Evolutionary conservation across 2,113 vertebrate species (phyloP), one percentile per base, ranked within the genome.

Genomic region (Herpetotheres cachinnans): DNA sequence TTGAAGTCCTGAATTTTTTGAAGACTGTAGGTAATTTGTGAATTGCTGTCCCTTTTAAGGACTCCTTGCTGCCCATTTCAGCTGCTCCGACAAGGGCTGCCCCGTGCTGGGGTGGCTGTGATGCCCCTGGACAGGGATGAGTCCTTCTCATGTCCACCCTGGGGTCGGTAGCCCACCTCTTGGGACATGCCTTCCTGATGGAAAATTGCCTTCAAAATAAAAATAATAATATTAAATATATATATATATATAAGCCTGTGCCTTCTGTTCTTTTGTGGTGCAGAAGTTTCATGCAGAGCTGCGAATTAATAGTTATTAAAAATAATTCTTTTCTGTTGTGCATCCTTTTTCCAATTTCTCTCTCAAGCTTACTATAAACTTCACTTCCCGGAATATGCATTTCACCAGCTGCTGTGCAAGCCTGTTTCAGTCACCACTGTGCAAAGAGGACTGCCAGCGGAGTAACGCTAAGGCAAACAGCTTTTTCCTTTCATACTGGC

Each of bases 381-480:
- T 42, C 26, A 0, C n/a, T 29, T 38, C 22, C 13, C 29, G 2
- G 38, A 1, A 32, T 1, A 6, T 3, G 12, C 5, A 7, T 56
- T 50, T 16, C 40, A 11, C 9, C 42, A 18, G 42, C 49, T 73
- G 26, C 44, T 7, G 26, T 8, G 36, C 36, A 9, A 52, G 30
- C 20, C 26, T 6, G 2, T 24, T 47, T 36, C 69, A 8, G 13
- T 15, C 15, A 2, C 34, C 3, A 0, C 49, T 3, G 6, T 3
- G 22, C 44, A 52, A 11, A 18, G 46, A 21, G 2, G 21, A 3
- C 17, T 26, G 13, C 30, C 50, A 16, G 1, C 1, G 9, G 59
- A 44, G 21, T 2, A 18, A 8, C 22, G 22, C 16, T 0, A 0
- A 12, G 25, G 12, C 0, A 6, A 62, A 1, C 6, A 9, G 34